A percentile compares a stretch with the other conserved stretches of the same genome.
Evolutionary conservation across 1,140 invertebrate species (phyloP).

Genomic region (Rhizoglyphus robini): DNA sequence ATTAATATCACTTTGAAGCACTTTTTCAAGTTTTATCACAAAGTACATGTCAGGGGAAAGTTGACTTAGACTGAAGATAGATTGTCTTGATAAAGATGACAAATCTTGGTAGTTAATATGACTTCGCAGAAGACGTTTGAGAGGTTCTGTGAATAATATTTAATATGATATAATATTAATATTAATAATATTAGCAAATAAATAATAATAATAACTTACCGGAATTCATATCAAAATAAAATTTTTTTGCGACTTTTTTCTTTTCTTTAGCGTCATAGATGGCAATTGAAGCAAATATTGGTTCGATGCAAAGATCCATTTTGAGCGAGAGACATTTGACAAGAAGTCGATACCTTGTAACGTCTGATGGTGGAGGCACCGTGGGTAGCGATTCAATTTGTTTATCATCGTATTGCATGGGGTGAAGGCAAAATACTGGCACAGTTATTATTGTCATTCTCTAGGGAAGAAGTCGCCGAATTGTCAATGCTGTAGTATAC

Average conservation of each 20-base stretch:
- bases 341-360: constrained; percentile 65
- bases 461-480: constrained; percentile 39
- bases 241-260: constrained; percentile 85
- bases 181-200: constrained; percentile 26
- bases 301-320: constrained; percentile 79
- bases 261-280: constrained; percentile 82
- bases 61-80: constrained; percentile 70
- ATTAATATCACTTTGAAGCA: constrained; percentile 77
- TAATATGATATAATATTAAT: not conserved
- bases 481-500: not conserved
- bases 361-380: constrained; percentile 58
- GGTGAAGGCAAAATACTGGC: constrained; percentile 61
- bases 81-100: constrained; percentile 69
- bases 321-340: constrained; percentile 73
- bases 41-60: constrained; percentile 74
- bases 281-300: constrained; percentile 81
- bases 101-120: constrained; percentile 65
- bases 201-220: too few species aligned
- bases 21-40: constrained; percentile 78
- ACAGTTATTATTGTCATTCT: constrained; percentile 56
- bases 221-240: constrained; percentile 87
- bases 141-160: constrained; percentile 33
- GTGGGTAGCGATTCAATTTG: constrained; percentile 55
- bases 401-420: constrained; percentile 49
- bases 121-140: constrained; percentile 66